A percentile compares a stretch with the other conserved stretches of the same genome.
These are phyloP conservation scores for Drosophila pseudotakahashii DNA, from an alignment of 2,888 invertebrate species.

Conservation along the genomic window DNA sequence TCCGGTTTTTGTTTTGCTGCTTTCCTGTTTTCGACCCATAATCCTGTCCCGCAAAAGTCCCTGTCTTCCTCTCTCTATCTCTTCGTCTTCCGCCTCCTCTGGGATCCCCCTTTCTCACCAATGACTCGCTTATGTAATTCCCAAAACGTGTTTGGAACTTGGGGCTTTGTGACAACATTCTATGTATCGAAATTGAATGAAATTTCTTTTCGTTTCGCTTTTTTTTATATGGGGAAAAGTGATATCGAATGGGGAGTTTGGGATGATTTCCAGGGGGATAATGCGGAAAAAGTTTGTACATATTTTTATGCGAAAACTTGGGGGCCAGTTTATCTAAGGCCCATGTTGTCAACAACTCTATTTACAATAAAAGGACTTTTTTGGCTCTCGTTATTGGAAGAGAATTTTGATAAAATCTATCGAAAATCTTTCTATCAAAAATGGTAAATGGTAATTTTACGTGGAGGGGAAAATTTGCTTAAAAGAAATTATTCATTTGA, in stretches of 20 bases:
- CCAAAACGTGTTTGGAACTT: constrained; percentile 69
- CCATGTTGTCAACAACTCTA: neutral
- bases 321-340: neutral
- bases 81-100: constrained; percentile 2
- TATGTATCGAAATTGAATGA: constrained; percentile 61
- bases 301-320: constrained; percentile 9
- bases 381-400: neutral
- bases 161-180: constrained; percentile 70
- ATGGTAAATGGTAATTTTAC: no score
- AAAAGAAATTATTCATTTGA: no score
- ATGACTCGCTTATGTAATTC: constrained; percentile 68
- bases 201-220: constrained; percentile 35
- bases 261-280: constrained; percentile 3
- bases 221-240: neutral
- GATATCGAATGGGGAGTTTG: neutral
- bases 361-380: neutral
- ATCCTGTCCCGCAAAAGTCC: constrained; percentile 64
- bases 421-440: no score
- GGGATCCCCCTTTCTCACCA: neutral
- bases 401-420: no score
- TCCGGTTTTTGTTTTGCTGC: constrained; percentile 79
- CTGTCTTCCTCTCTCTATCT: constrained; percentile 5
- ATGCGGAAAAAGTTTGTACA: neutral
- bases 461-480: no score
- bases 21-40: constrained; percentile 79